Conservation (phyloP, 2,888 invertebrate genomes). For the Neocrepidodera transversa region DNA sequence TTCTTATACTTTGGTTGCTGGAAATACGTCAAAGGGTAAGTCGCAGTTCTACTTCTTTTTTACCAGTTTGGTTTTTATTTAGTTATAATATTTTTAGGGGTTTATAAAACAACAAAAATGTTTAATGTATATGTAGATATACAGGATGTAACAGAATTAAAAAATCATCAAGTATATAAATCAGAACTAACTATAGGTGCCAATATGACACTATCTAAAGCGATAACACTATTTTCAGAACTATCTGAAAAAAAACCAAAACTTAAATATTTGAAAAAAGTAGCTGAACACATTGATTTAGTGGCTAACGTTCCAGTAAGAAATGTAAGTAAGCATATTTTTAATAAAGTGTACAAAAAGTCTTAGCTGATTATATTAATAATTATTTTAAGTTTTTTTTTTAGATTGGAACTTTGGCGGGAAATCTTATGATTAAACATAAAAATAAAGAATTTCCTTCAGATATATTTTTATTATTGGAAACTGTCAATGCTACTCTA, state of each 20-base stretch:
- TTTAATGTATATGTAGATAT: slow-evolving; percentile 70
- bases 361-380: no score
- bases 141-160: slow-evolving; percentile 65
- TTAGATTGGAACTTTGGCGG: slow-evolving; percentile 73
- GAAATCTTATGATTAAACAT: slow-evolving; percentile 74
- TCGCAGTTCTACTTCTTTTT: no score
- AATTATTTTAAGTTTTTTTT: slow-evolving; percentile 29
- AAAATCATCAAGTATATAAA: slow-evolving; percentile 57
- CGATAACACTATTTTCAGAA: slow-evolving; percentile 63
- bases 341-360: not conserved
- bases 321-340: slow-evolving; percentile 36
- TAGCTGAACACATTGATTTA: slow-evolving; percentile 71
- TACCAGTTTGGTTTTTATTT: no score
- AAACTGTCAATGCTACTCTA: slow-evolving; percentile 66
- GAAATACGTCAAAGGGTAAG: slow-evolving; percentile 78
- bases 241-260: slow-evolving; percentile 58
- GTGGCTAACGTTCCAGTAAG: slow-evolving; percentile 74
- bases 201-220: slow-evolving; percentile 64
- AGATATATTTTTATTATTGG: slow-evolving; percentile 71
- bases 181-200: slow-evolving; percentile 66
- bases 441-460: slow-evolving; percentile 73
- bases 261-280: slow-evolving; percentile 66
- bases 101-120: slow-evolving; percentile 52
- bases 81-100: no score
- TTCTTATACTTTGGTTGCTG: slow-evolving; percentile 70